Conservation (phyloP, 2,888 invertebrate species). For the Lasioglossum lativentre region DNA sequence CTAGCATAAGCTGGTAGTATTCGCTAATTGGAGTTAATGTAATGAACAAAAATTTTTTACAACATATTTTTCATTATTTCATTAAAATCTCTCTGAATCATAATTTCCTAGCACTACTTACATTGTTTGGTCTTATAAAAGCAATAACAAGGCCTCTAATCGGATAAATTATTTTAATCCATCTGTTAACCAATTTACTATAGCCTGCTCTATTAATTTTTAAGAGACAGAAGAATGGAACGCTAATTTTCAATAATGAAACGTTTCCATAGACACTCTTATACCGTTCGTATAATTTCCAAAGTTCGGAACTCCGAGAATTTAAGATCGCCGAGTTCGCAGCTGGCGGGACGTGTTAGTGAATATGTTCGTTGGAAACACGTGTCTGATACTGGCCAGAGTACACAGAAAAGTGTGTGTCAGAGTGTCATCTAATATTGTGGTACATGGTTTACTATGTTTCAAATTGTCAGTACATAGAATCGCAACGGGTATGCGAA, state of each 20-base stretch:
- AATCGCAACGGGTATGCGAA: neutral
- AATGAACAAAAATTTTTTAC: too few species aligned
- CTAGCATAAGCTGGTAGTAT: too few species aligned
- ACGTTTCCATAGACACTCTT: neutral
- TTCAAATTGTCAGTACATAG: neutral
- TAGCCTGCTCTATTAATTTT: neutral
- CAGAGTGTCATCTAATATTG: constrained; percentile 1
- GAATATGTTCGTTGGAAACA: neutral
- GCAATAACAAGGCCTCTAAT: neutral
- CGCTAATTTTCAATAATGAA: neutral
- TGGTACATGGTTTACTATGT: neutral
- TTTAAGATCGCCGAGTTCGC: neutral
- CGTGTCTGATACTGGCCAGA: neutral
- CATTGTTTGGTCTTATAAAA: neutral
- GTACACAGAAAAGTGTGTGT: neutral
- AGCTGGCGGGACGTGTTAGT: neutral
- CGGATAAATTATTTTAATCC: neutral
- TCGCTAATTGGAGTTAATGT: too few species aligned
- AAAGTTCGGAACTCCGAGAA: neutral
- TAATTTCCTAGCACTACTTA: neutral
- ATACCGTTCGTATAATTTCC: neutral
- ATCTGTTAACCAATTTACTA: neutral
- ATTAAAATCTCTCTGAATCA: neutral
- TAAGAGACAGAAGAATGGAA: neutral
- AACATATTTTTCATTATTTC: neutral